phyloP scores from a whole-genome alignment of 2,888 invertebrate genomes.

The Pachliopta kotzebuea region DNA sequence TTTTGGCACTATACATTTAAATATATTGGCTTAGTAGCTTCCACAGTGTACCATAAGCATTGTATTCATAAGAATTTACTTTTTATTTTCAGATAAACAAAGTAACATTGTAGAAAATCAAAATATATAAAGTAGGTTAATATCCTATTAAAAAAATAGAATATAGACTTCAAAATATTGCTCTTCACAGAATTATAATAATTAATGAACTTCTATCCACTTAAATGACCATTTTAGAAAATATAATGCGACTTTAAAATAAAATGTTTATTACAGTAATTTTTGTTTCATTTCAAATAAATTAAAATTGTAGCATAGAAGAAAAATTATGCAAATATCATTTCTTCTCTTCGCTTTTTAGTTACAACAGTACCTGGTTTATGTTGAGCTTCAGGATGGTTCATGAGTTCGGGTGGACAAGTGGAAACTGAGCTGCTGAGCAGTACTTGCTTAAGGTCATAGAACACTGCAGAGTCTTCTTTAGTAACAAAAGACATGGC shows the following conservation, averaged over 20 bases:
- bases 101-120: slow-evolving; percentile 13
- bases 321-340: slow-evolving; percentile 90
- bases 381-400: slow-evolving; percentile 99
- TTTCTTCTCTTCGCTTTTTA: slow-evolving; percentile 95
- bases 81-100: slow-evolving; percentile 13
- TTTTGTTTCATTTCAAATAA: slow-evolving; percentile 13
- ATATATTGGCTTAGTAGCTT: background rate
- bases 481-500: slow-evolving; percentile 98
- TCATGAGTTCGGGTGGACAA: slow-evolving; percentile 97
- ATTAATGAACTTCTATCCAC: background rate
- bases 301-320: slow-evolving; percentile 2
- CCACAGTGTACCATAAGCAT: background rate
- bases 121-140: slow-evolving; percentile 2
- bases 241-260: slow-evolving; percentile 13
- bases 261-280: slow-evolving; percentile 10
- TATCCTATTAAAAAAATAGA: too few relatives aligned
- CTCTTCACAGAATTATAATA: slow-evolving; percentile 1
- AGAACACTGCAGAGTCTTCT: slow-evolving; percentile 96
- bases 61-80: slow-evolving; percentile 15
- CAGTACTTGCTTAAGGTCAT: slow-evolving; percentile 96
- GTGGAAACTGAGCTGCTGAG: slow-evolving; percentile 94
- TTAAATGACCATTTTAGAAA: slow-evolving; percentile 17
- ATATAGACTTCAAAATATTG: background rate
- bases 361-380: slow-evolving; percentile 98
- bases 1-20: background rate